These are phyloP conservation scores for Dermatemys mawii DNA, from an alignment of 2,113 vertebrate genomes.

Conservation along the genomic window DNA sequence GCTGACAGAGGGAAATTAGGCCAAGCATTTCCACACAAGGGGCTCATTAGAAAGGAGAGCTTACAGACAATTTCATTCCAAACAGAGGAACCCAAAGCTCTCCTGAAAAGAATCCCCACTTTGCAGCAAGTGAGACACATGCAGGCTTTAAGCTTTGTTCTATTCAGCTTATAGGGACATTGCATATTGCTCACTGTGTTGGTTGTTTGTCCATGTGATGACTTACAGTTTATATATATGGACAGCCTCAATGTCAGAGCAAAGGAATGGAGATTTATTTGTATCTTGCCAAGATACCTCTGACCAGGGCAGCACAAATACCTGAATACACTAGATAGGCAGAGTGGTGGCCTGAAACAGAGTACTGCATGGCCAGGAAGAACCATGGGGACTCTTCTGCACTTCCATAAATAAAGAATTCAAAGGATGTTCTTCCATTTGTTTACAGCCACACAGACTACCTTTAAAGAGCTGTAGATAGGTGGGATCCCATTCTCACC, in stretches of 20 bases:
- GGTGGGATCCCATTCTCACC: fast-evolving
- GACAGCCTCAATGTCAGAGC: not conserved
- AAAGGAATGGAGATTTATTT: not conserved
- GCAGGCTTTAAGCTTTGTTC: not conserved
- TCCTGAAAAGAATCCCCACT: not conserved
- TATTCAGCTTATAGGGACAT: not conserved
- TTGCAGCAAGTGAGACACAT: not conserved
- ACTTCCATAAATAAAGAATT: not conserved
- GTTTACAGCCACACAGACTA: not conserved
- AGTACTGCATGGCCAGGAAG: not conserved
- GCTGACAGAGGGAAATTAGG: not conserved
- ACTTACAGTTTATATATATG: not conserved
- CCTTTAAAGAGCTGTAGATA: fast-evolving
- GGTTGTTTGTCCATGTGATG: not conserved
- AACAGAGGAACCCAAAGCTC: not conserved
- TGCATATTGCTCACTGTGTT: not conserved
- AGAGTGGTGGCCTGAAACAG: not conserved
- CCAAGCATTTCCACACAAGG: not conserved
- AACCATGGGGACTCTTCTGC: not conserved
- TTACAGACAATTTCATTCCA: not conserved
- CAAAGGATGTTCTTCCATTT: not conserved
- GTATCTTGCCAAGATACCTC: not conserved
- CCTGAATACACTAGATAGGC: not conserved
- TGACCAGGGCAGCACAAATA: not conserved
- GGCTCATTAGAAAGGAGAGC: not conserved